Base-by-base conservation (phyloP, 2,113 vertebrate species). In the Ornithorhynchus anatinus region DNA sequence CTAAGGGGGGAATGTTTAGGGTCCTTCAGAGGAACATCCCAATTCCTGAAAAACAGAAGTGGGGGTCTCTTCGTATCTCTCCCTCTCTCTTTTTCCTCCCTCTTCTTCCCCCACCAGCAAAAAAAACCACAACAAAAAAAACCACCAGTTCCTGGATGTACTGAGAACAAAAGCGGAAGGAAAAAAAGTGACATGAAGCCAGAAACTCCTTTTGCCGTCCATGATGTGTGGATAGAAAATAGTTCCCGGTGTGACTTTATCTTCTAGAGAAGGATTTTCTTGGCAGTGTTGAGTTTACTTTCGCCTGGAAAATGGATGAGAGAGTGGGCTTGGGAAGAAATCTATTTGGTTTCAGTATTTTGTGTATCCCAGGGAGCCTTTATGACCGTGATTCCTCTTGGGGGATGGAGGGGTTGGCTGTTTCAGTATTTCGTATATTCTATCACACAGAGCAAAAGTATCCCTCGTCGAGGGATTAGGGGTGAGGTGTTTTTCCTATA, bases 151-250 rank as follows among this genome's bases (percentile, higher is more conserved):
- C 80, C 69, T 69, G 73, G 43, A 82, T 69, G 54, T 76, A 43
- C 81, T 69, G 62, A 81, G 79, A 75, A 63, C 80, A 70, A 81
- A 77, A 85, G 71, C 58, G 66, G n/a, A n/a, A 83, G 80, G 77
- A 78, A 57, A 58, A 60, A 80, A 86, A 80, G 57, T 64, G 75
- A n/a, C 65, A n/a, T 56, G 68, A 86, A 82, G 43, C 72, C 79
- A 72, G 80, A 75, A 48, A 77, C 76, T 85, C 84, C 69, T 86
- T 84, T 81, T 60, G 59, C 82, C 81, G 47, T 88, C 84, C 75
- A 10, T 84, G 52, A 61, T 58, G 36, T n/a, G 65, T 77, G 59
- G 54, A 77, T 66, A 48, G 27, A 17, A 38, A 73, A 81, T 70
- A 73, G 81, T 52, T 68, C 54, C 56, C 38, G 56, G 62, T 66